Base-by-base conservation (phyloP, 35 echinoderm and acorn worm genomes). In the Strongylocentrotus purpuratus region DNA sequence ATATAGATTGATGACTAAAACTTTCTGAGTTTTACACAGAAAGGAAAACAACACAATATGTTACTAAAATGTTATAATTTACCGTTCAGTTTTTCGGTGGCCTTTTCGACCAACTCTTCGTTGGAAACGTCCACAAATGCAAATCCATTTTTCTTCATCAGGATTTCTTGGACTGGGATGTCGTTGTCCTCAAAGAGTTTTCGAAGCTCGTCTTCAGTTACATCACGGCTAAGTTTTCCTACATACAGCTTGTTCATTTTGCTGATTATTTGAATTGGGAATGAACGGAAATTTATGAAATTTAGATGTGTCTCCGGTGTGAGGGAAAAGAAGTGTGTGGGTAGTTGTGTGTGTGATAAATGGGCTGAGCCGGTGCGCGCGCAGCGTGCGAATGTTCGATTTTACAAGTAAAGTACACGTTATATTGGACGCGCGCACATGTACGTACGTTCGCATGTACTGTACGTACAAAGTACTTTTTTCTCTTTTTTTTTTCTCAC, bases 231-330 rank as follows among this genome's bases (percentile, higher is more conserved):
- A 12, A 93, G 48, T 93, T 93, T 93, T 93, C 91, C 91, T 93
- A 93, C 91, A 46, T 93, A 93, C 45, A 93, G 91, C 91, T 93
- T 93, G 48, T 58, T 93, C 91, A 93, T 93, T 93, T 93, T 93
- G 91, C 48, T 58, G 91, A 93, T 93, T 93, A n/a, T 18, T 93
- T 50, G 35, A 28, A 55, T 93, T 93, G 91, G 91, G 91, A 58
- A 52, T 93, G 48, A 50, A 58, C 91, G 45, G 91, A 31, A 50
- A 55, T 48, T 93, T 93, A 50, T 93, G 91, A 93, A 58, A 93
- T 93, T 93, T 93, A 48, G 45, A 58, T 93, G 91, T 93, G 91
- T 33, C 91, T 93, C 91, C 91, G 91, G 91, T 93, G 48, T 93
- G 91, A 50, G 91, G 91, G 41, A 46, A 93, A 47, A 93, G 91